Conservation (phyloP, 2,113 vertebrate species). For the Trematocara zebra region DNA sequence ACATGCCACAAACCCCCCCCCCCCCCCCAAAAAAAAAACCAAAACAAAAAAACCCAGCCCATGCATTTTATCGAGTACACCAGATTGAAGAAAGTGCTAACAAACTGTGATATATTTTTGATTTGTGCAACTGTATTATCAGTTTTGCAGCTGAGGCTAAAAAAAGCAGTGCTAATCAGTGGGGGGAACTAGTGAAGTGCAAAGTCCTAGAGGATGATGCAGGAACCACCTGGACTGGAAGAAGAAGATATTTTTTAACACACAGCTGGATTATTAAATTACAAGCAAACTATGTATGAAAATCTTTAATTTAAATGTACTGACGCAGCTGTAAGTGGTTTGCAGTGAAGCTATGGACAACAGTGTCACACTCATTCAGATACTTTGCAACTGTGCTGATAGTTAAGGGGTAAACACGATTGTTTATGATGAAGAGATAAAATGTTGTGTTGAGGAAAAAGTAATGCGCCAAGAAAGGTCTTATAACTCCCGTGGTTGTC, state of each 20-base stretch:
- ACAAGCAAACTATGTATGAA: background rate
- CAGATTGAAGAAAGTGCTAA: background rate
- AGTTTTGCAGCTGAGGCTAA: background rate
- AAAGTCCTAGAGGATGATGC: background rate
- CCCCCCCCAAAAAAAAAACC: background rate
- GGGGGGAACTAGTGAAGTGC: background rate
- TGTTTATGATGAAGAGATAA: background rate
- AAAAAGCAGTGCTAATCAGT: background rate
- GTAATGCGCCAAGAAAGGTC: background rate
- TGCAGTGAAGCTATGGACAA: background rate
- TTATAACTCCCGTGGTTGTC: background rate
- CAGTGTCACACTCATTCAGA: background rate
- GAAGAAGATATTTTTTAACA: background rate
- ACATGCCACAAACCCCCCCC: background rate
- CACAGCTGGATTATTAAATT: background rate
- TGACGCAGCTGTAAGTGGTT: background rate
- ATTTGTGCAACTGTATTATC: background rate
- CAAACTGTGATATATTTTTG: constrained; percentile 3
- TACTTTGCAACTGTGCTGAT: background rate
- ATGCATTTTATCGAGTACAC: background rate
- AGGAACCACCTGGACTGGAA: background rate
- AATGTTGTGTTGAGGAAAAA: background rate
- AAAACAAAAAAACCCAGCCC: background rate
- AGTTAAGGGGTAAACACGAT: background rate
- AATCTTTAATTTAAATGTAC: background rate